phyloP scores from a whole-genome alignment of 2,888 invertebrate genomes.

The Xylota segnis region DNA sequence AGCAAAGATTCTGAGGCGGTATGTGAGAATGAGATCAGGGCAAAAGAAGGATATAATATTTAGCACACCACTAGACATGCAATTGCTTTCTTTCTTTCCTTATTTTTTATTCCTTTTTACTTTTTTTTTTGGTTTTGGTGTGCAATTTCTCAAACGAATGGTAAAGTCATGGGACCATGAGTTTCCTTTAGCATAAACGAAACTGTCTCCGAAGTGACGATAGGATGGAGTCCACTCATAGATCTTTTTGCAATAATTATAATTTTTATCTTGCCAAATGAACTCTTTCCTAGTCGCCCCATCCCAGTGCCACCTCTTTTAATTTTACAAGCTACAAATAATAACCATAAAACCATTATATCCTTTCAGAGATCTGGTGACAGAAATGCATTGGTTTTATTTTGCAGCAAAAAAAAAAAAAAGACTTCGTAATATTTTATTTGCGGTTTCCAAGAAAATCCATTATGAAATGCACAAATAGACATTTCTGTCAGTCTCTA shows the following conservation, averaged over 20 bases:
- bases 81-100: conserved; percentile 23
- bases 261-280: conserved; percentile 44
- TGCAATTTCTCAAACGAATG: conserved; percentile 33
- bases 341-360: conserved; percentile 46
- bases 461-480: conserved; percentile 41
- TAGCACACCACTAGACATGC: conserved; percentile 38
- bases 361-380: conserved; percentile 28
- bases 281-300: conserved; percentile 32
- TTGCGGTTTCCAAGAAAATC: conserved; percentile 42
- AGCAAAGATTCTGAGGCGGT: conserved; percentile 12
- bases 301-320: conserved; percentile 30
- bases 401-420: conserved; percentile 34
- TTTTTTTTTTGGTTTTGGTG: neutral
- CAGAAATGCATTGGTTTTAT: conserved; percentile 41
- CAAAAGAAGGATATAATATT: conserved; percentile 44
- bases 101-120: conserved; percentile 5
- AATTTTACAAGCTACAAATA: conserved; percentile 41
- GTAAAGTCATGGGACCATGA: conserved; percentile 23
- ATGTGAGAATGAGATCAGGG: conserved; percentile 28
- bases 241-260: conserved; percentile 46
- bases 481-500: conserved; percentile 29
- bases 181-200: conserved; percentile 32
- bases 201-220: conserved; percentile 28
- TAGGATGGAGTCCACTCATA: conserved; percentile 32
- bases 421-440: conserved; percentile 31